Evolutionary conservation across 2,797 vertebrate species (phyloP).

Genomic region (Argyrosomus regius): DNA sequence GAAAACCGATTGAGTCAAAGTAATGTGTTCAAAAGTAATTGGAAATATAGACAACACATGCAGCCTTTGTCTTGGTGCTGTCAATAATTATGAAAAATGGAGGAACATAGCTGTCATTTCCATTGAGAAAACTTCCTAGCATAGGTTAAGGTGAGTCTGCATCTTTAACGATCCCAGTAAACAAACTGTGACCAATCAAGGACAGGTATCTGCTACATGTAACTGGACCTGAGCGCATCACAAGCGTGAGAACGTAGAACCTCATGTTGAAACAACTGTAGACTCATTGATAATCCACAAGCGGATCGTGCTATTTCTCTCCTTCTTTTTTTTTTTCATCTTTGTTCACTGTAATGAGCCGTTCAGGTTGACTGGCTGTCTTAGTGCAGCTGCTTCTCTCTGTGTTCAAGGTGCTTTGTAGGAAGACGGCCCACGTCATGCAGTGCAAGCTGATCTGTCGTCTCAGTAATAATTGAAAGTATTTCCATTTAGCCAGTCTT

Average conservation of each 20-base stretch:
- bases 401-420: slow-evolving; percentile 67
- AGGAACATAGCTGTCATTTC: slow-evolving; percentile 3
- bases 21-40: not conserved
- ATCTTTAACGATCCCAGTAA: slow-evolving; percentile 70
- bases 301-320: slow-evolving; percentile 32
- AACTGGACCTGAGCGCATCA: slow-evolving; percentile 69
- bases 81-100: not conserved
- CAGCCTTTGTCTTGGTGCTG: not conserved
- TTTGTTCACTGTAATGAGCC: slow-evolving; percentile 50
- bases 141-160: slow-evolving; percentile 46
- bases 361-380: slow-evolving; percentile 33
- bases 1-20: not conserved
- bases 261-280: slow-evolving; percentile 55
- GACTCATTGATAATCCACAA: slow-evolving; percentile 68
- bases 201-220: slow-evolving; percentile 65
- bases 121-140: slow-evolving; percentile 5
- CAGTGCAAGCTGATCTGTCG: slow-evolving; percentile 83
- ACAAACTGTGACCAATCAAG: slow-evolving; percentile 73
- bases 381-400: slow-evolving; percentile 37
- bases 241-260: slow-evolving; percentile 64
- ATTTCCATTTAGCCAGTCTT: slow-evolving; percentile 86
- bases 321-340: slow-evolving; percentile 35
- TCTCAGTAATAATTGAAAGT: slow-evolving; percentile 90
- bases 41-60: not conserved
- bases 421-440: slow-evolving; percentile 72